These are phyloP conservation scores for Lamproptera curius DNA, from an alignment of 2,888 invertebrate genomes.

Conservation along the genomic window DNA sequence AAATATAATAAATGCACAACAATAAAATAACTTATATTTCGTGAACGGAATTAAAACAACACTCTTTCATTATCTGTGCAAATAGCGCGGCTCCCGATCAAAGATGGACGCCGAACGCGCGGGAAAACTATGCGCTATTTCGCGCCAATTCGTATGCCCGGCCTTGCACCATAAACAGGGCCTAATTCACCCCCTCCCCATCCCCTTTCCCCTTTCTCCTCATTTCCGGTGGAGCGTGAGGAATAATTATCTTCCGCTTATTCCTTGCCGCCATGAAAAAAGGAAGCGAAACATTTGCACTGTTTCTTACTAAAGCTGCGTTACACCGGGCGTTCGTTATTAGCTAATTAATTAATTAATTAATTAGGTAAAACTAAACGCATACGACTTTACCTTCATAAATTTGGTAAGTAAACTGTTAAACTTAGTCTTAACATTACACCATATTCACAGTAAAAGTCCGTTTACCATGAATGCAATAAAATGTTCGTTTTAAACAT, in stretches of 20 bases:
- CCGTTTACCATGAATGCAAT: too few species aligned
- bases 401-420: too few species aligned
- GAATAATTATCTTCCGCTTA: slow-evolving; percentile 32
- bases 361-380: too few species aligned
- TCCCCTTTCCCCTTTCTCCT: slow-evolving; percentile 20
- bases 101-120: slow-evolving; percentile 15
- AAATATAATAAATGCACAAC: too few species aligned
- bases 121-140: slow-evolving; percentile 16
- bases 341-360: too few species aligned
- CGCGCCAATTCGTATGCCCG: slow-evolving; percentile 19
- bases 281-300: slow-evolving; percentile 22
- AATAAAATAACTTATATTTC: too few species aligned
- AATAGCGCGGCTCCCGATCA: slow-evolving; percentile 9
- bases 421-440: background rate
- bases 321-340: slow-evolving; percentile 1
- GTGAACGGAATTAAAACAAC: too few species aligned
- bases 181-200: slow-evolving; percentile 18
- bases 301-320: slow-evolving; percentile 8
- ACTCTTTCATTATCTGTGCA: slow-evolving; percentile 5
- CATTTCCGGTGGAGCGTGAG: slow-evolving; percentile 22
- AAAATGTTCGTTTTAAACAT: too few species aligned
- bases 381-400: too few species aligned
- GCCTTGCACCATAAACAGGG: slow-evolving; percentile 18
- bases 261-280: slow-evolving; percentile 27
- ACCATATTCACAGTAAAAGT: background rate